phyloP scores from a whole-genome alignment of 1,140 invertebrate genomes.

The Bombus consobrinus region DNA sequence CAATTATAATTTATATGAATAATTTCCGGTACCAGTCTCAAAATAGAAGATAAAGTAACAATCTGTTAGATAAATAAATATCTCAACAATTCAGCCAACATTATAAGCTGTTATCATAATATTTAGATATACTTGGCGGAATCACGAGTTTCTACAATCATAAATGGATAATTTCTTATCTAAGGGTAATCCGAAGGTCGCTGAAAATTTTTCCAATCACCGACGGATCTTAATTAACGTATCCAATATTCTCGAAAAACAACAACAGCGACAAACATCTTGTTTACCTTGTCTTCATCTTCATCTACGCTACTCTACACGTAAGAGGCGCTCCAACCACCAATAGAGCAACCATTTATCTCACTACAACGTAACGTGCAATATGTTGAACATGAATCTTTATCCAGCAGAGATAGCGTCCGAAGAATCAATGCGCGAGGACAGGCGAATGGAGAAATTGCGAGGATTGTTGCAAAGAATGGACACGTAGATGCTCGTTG shows the following conservation, averaged over 20 bases:
- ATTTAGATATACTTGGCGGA: not conserved
- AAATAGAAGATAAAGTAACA: not conserved
- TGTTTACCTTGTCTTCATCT: not conserved
- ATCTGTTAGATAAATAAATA: not conserved
- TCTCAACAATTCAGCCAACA: too few relatives aligned
- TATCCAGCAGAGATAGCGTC: not conserved
- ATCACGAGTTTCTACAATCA: too few relatives aligned
- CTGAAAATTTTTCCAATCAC: too few relatives aligned
- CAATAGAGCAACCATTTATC: not conserved
- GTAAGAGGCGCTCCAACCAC: not conserved
- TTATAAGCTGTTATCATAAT: not conserved
- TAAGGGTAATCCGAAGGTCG: not conserved
- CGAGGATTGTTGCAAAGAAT: not conserved
- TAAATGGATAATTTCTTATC: not conserved
- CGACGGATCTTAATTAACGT: too few relatives aligned
- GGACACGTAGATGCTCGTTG: not conserved
- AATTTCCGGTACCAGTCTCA: not conserved
- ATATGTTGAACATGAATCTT: conserved; percentile 19
- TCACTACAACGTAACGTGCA: not conserved
- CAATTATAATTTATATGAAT: not conserved
- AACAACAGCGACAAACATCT: not conserved
- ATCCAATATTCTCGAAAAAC: not conserved
- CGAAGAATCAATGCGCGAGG: not conserved
- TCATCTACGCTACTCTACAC: not conserved
- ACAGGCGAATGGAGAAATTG: conserved; percentile 3